Evolutionary conservation across 2,113 vertebrate species (phyloP).

Genomic region (Thunnus maccoyii): DNA sequence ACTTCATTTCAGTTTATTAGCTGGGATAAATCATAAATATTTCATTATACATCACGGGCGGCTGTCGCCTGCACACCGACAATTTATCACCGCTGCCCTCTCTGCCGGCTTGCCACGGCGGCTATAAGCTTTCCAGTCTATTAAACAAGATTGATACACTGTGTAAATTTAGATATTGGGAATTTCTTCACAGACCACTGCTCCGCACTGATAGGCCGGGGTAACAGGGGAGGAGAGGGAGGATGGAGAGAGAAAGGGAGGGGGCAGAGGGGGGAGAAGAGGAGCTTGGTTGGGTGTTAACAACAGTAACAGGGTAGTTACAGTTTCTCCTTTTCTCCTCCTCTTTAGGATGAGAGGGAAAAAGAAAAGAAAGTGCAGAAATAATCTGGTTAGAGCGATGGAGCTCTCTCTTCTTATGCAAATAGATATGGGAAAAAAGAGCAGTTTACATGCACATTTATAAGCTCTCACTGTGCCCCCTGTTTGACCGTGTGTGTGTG

Average conservation of each 20-base stretch:
- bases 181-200: slow-evolving; percentile 89
- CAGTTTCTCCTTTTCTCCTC: slow-evolving; percentile 49
- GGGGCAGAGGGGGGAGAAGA: slow-evolving; percentile 30
- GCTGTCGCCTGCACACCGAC: slow-evolving; percentile 86
- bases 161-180: slow-evolving; percentile 88
- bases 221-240: slow-evolving; percentile 67
- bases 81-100: slow-evolving; percentile 91
- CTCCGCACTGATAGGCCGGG: slow-evolving; percentile 84
- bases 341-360: slow-evolving; percentile 43
- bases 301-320: slow-evolving; percentile 78
- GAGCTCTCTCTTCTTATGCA: slow-evolving; percentile 58
- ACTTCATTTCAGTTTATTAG: slow-evolving; percentile 95
- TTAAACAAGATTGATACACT: slow-evolving; percentile 96
- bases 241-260: slow-evolving; percentile 37
- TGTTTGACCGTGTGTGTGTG: neutral
- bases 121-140: slow-evolving; percentile 92
- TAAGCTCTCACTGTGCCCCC: slow-evolving; percentile 37
- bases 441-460: slow-evolving; percentile 53
- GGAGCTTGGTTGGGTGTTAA: slow-evolving; percentile 78
- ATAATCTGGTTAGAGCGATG: slow-evolving; percentile 62
- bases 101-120: slow-evolving; percentile 82
- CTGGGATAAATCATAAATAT: slow-evolving; percentile 97
- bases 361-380: slow-evolving; percentile 49
- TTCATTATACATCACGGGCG: slow-evolving; percentile 91
- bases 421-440: slow-evolving; percentile 51